Evolutionary conservation across 1,140 invertebrate genomes (phyloP).

Genomic region (Mercenaria mercenaria): DNA sequence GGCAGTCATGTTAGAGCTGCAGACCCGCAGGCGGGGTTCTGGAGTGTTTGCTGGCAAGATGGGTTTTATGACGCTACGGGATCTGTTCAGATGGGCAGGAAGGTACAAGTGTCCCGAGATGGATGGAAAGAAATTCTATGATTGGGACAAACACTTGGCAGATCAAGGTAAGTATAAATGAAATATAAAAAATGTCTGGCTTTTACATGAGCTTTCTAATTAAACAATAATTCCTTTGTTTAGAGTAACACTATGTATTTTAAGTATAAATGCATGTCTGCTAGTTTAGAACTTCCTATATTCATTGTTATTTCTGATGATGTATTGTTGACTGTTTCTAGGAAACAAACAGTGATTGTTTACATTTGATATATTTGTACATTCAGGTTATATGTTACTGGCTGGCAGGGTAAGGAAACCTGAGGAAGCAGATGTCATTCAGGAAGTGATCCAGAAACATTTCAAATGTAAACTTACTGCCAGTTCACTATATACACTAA

Average conservation of each 20-base stretch:
- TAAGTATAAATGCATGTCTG: too few species aligned
- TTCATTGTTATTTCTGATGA: too few species aligned
- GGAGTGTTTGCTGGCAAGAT: conserved; percentile 97
- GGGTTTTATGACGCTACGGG: conserved; percentile 97
- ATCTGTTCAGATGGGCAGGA: conserved; percentile 99
- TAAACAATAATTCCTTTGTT: too few species aligned
- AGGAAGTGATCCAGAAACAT: conserved; percentile 93
- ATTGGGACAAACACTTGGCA: conserved; percentile 99
- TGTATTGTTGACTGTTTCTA: too few species aligned
- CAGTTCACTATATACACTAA: conserved; percentile 92
- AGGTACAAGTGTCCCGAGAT: conserved; percentile 90
- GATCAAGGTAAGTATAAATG: conserved; percentile 92
- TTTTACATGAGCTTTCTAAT: too few species aligned
- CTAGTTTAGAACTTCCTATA: too few species aligned
- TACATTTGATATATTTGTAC: too few species aligned
- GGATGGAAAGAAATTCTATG: conserved; percentile 88
- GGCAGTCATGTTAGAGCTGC: conserved; percentile 96
- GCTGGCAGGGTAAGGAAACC: conserved; percentile 96
- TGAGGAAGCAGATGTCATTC: conserved; percentile 91
- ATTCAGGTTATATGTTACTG: conserved; percentile 94
- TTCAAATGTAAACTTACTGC: conserved; percentile 93
- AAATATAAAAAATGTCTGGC: too few species aligned
- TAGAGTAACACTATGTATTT: too few species aligned
- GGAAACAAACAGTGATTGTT: too few species aligned
- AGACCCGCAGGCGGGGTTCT: conserved; percentile 92